phyloP scores from a whole-genome alignment of 2,797 vertebrate species.

The Pogonophryne albipinna region DNA sequence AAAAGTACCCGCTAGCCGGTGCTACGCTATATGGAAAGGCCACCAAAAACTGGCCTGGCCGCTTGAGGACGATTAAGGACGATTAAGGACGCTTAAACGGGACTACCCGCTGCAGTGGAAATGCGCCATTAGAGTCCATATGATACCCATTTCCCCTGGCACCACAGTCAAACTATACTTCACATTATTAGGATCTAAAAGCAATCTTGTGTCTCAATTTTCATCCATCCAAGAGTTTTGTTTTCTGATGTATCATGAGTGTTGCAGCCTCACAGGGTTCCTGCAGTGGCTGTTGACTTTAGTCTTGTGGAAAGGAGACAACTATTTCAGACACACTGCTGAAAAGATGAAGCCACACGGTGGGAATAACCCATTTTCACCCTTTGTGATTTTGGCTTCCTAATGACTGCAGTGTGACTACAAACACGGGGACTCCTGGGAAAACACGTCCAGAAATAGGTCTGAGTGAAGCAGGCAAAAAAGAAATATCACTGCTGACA shows the following conservation, averaged over 20 bases:
- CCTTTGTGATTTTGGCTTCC: conserved; percentile 27
- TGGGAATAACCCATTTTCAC: conserved; percentile 37
- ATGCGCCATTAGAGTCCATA: not conserved
- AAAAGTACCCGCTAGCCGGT: too few species aligned
- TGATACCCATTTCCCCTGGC: not conserved
- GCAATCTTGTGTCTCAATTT: not conserved
- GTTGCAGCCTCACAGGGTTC: not conserved
- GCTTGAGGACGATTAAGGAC: too few species aligned
- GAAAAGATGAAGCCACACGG: conserved; percentile 31
- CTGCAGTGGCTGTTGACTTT: not conserved
- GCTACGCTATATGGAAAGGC: too few species aligned
- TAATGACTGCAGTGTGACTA: conserved; percentile 39
- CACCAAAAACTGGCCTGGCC: too few species aligned
- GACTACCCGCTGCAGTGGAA: too few species aligned
- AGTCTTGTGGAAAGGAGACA: not conserved
- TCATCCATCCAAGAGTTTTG: not conserved
- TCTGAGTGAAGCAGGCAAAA: conserved; percentile 24
- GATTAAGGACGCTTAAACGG: too few species aligned
- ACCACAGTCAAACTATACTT: not conserved
- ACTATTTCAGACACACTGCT: conserved; percentile 23
- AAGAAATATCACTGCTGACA: conserved; percentile 1
- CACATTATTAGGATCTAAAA: not conserved
- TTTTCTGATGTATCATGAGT: not conserved
- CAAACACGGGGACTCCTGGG: conserved; percentile 48
- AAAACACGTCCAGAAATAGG: conserved; percentile 39